phyloP scores from a whole-genome alignment of 92 coral and sea anemone species.

The Parazoanthus darwini region DNA sequence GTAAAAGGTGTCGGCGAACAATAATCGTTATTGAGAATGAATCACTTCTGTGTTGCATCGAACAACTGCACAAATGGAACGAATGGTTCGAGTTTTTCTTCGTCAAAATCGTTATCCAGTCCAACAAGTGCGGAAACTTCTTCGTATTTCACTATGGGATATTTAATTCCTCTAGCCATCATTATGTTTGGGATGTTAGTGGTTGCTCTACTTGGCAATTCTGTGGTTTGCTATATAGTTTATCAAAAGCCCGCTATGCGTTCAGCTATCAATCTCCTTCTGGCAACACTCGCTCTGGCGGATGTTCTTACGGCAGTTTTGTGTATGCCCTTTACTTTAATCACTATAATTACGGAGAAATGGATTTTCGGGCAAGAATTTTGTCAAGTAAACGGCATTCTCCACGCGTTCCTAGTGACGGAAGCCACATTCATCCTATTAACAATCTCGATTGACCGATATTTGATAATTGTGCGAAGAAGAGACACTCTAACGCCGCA shows the following conservation, averaged over 20 bases:
- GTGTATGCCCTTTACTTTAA: conserved; percentile 85
- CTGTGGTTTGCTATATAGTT: conserved; percentile 91
- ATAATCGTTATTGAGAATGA: conserved; percentile 1
- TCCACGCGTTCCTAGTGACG: conserved; percentile 79
- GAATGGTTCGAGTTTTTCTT: neutral
- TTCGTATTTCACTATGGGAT: conserved; percentile 34
- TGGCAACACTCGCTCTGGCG: conserved; percentile 91
- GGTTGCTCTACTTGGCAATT: conserved; percentile 82
- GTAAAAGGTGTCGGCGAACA: neutral
- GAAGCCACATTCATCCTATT: conserved; percentile 86
- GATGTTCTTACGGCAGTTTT: conserved; percentile 81
- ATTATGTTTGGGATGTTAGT: conserved; percentile 71
- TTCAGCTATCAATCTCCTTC: conserved; percentile 89
- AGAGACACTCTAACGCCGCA: conserved; percentile 90
- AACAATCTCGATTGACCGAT: conserved; percentile 90
- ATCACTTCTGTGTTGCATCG: neutral
- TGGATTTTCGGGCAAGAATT: conserved; percentile 87
- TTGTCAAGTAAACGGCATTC: conserved; percentile 85
- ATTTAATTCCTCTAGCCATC: conserved; percentile 51
- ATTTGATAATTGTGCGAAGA: conserved; percentile 84
- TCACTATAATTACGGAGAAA: conserved; percentile 69
- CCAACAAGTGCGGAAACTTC: conserved; percentile 21
- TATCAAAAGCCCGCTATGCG: conserved; percentile 99
- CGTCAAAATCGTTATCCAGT: conserved; percentile 17
- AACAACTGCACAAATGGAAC: conserved; percentile 3